A percentile compares a stretch with the other conserved stretches of the same genome.
These are phyloP conservation scores for Alcedo atthis DNA, from an alignment of 2,797 vertebrate genomes.

Conservation along the genomic window DNA sequence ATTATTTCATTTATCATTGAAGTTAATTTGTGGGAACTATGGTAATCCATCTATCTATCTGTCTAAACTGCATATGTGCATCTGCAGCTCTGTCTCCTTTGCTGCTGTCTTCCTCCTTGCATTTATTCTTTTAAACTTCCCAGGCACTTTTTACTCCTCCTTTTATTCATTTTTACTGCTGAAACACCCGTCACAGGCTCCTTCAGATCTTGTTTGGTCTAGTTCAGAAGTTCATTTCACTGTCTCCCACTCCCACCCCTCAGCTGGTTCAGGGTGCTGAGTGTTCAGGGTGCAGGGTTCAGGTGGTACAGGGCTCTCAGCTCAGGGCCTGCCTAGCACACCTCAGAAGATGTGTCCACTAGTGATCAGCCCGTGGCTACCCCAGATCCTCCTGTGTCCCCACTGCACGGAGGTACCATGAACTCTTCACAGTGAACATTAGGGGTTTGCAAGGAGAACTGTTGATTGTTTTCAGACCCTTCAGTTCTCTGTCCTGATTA, in stretches of 20 bases:
- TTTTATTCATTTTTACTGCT: not conserved
- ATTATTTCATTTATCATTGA: not conserved
- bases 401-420: not conserved
- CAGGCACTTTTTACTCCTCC: not conserved
- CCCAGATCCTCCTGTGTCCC: not conserved
- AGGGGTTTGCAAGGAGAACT: not conserved
- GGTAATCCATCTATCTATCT: not conserved
- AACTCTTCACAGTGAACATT: not conserved
- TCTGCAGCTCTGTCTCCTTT: not conserved
- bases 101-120: not conserved
- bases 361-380: not conserved
- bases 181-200: not conserved
- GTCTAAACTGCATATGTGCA: not conserved
- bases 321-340: not conserved
- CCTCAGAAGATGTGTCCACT: not conserved
- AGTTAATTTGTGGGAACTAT: not conserved
- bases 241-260: not conserved
- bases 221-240: not conserved
- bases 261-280: not conserved
- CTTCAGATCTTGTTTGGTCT: not conserved
- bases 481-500: constrained; percentile 35
- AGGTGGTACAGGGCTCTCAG: not conserved
- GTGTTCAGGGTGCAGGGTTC: too few species aligned
- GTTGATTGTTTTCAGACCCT: constrained; percentile 54
- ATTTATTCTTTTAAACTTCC: not conserved